These are phyloP conservation scores for Phyto melanocephala DNA, from an alignment of 2,888 invertebrate genomes.

Conservation along the genomic window DNA sequence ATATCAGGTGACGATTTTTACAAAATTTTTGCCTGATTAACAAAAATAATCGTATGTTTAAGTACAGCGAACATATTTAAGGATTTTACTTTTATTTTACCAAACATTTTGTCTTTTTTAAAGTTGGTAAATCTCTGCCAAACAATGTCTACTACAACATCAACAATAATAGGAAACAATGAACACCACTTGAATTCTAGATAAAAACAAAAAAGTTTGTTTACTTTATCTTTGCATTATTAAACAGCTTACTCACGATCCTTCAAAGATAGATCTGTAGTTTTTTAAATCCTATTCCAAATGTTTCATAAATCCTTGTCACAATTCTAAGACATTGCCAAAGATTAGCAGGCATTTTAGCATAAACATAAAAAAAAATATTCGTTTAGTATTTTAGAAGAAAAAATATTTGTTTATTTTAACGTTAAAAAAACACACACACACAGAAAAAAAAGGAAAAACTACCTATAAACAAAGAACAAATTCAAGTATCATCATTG, in stretches of 20 bases:
- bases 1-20: no score
- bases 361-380: slow-evolving; percentile 9
- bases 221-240: slow-evolving; percentile 24
- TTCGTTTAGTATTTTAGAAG: background rate
- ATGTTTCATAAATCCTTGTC: slow-evolving; percentile 47
- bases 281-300: slow-evolving; percentile 13
- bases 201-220: slow-evolving; percentile 35
- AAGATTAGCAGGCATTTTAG: slow-evolving; percentile 46
- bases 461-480: background rate
- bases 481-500: slow-evolving; percentile 18
- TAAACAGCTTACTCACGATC: slow-evolving; percentile 32
- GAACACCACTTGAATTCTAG: slow-evolving; percentile 36
- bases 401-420: slow-evolving; percentile 38
- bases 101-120: background rate
- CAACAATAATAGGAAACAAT: slow-evolving; percentile 11
- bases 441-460: background rate
- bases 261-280: background rate
- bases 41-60: no score
- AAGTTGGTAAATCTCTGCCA: background rate
- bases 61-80: no score
- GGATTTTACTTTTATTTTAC: no score
- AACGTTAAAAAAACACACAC: background rate
- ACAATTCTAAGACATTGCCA: slow-evolving; percentile 34
- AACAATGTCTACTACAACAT: background rate
- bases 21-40: no score